Evolutionary conservation across 2,113 vertebrate genomes (phyloP).

Genomic region (Copsychus sechellarum): DNA sequence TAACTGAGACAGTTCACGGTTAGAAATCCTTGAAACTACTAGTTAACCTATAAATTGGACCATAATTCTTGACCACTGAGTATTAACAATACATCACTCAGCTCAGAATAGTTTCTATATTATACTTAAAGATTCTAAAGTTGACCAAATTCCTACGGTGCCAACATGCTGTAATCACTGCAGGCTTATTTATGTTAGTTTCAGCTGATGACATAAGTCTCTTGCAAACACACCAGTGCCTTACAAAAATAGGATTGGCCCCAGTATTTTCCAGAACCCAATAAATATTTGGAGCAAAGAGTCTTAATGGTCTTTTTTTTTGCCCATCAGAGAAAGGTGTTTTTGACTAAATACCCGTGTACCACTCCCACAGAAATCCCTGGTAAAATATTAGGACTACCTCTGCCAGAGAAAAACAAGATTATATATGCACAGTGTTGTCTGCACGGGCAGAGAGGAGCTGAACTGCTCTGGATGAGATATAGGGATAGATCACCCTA

Average conservation of each 20-base stretch:
- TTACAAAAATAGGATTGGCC: not conserved
- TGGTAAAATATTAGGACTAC: not conserved
- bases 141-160: not conserved
- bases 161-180: not conserved
- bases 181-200: not conserved
- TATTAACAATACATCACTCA: not conserved
- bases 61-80: not conserved
- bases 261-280: accelerated
- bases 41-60: not conserved
- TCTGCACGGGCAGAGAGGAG: not conserved
- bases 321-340: not conserved
- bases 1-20: not conserved
- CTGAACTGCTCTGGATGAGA: not conserved
- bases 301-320: not conserved
- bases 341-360: not conserved
- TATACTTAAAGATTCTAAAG: not conserved
- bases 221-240: not conserved
- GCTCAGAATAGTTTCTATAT: not conserved
- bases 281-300: not conserved
- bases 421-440: not conserved
- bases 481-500: not conserved
- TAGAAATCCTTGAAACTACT: not conserved
- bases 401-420: not conserved
- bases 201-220: not conserved
- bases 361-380: not conserved